These are phyloP conservation scores for Melanotaenia trifasciata DNA, from an alignment of 2,797 vertebrate species.

Conservation along the genomic window DNA sequence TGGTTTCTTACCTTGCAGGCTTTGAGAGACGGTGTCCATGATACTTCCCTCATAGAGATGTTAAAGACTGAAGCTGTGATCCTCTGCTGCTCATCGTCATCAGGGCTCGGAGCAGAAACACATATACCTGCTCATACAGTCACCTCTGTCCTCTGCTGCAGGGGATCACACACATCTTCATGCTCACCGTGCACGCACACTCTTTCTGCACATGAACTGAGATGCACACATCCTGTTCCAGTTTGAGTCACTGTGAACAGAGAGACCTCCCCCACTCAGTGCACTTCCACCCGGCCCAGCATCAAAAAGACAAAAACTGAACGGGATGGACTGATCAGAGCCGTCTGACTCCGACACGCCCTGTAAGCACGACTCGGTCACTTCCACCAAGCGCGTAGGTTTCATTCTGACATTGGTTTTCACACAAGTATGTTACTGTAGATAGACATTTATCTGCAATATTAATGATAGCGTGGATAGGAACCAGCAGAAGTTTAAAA, in stretches of 20 bases:
- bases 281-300: no score
- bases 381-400: no score
- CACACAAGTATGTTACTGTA: no score
- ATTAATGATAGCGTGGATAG: no score
- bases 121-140: no score
- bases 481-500: no score
- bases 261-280: not conserved
- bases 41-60: not conserved
- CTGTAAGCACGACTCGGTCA: no score
- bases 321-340: no score
- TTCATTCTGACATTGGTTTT: no score
- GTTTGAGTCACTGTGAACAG: constrained; percentile 13
- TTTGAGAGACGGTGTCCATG: constrained; percentile 46
- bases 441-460: no score
- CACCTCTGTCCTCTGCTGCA: not conserved
- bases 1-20: constrained; percentile 53
- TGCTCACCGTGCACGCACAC: constrained; percentile 28
- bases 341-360: no score
- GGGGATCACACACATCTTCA: constrained; percentile 11
- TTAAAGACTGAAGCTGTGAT: not conserved
- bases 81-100: not conserved
- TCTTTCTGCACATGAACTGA: constrained; percentile 22
- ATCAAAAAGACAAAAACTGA: not conserved
- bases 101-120: not conserved
- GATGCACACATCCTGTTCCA: constrained; percentile 56